phyloP scores from a whole-genome alignment of 2,888 invertebrate species.

The Thecophora atra region DNA sequence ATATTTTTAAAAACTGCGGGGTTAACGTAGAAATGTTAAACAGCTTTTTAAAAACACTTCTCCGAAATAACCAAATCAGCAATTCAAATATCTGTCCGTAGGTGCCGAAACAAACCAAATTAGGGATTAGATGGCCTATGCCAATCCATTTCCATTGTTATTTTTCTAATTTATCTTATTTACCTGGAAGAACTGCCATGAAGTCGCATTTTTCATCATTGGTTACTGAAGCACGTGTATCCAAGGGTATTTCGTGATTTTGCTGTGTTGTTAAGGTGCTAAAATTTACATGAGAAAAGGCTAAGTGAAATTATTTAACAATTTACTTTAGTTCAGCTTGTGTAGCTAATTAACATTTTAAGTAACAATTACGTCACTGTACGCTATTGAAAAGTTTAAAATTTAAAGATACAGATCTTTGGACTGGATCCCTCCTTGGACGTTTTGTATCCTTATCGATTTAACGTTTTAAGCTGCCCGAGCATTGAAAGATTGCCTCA shows the following conservation, averaged over 20 bases:
- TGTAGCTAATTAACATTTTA: not conserved
- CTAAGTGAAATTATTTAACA: too few relatives aligned
- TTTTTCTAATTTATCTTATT: slow-evolving; percentile 25
- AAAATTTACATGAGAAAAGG: slow-evolving; percentile 37
- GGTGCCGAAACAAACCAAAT: too few relatives aligned
- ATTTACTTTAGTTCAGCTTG: not conserved
- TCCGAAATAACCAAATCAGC: too few relatives aligned
- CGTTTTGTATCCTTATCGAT: too few relatives aligned
- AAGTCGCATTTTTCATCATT: slow-evolving; percentile 88
- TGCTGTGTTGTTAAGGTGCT: slow-evolving; percentile 63
- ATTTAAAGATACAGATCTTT: too few relatives aligned
- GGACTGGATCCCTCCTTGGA: too few relatives aligned
- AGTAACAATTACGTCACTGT: not conserved
- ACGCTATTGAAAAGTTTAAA: too few relatives aligned
- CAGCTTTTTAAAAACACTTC: too few relatives aligned
- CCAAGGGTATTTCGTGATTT: slow-evolving; percentile 64
- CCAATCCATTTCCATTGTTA: not conserved
- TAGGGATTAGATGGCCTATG: not conserved
- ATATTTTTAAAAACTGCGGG: too few relatives aligned
- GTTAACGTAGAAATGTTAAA: too few relatives aligned
- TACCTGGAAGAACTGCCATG: slow-evolving; percentile 83
- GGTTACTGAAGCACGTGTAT: slow-evolving; percentile 73
- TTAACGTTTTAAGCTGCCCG: too few relatives aligned
- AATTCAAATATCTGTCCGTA: not conserved
- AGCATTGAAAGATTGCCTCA: too few relatives aligned